Conservation (phyloP, 2,888 invertebrate species). For the Tachina grossa region DNA sequence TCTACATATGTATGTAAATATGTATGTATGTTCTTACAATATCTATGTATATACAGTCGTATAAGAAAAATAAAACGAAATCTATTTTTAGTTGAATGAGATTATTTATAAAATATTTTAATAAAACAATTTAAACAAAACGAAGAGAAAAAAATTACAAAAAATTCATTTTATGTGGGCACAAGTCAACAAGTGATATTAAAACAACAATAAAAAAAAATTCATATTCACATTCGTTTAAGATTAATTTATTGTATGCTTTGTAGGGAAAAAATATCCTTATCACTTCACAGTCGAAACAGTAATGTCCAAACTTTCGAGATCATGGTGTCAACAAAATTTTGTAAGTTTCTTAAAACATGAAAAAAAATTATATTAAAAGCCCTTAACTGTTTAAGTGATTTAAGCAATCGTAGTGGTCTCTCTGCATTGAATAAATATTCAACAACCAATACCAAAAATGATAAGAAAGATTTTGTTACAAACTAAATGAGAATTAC, state of each 20-base stretch:
- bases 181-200: slow-evolving; percentile 62
- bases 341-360: background rate
- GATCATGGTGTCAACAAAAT: slow-evolving; percentile 8
- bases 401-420: too few relatives aligned
- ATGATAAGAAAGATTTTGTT: too few relatives aligned
- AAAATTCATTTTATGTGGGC: slow-evolving; percentile 47
- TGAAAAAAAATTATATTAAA: too few relatives aligned
- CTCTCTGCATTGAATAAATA: too few relatives aligned
- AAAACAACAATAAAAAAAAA: slow-evolving; percentile 33
- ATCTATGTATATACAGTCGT: background rate
- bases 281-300: slow-evolving; percentile 38
- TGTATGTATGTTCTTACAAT: background rate
- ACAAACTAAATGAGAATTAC: too few relatives aligned
- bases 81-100: slow-evolving; percentile 63
- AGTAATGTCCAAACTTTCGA: slow-evolving; percentile 49
- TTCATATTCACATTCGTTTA: slow-evolving; percentile 11
- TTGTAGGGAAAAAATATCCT: slow-evolving; percentile 43
- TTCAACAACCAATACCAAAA: too few relatives aligned
- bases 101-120: slow-evolving; percentile 50
- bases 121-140: slow-evolving; percentile 40
- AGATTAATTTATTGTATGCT: slow-evolving; percentile 44
- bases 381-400: too few relatives aligned
- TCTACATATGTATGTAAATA: background rate
- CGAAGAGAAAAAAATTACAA: slow-evolving; percentile 28
- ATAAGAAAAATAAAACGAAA: slow-evolving; percentile 33